phyloP scores from a whole-genome alignment of 2,888 invertebrate species.

The Neoascia interrupta region DNA sequence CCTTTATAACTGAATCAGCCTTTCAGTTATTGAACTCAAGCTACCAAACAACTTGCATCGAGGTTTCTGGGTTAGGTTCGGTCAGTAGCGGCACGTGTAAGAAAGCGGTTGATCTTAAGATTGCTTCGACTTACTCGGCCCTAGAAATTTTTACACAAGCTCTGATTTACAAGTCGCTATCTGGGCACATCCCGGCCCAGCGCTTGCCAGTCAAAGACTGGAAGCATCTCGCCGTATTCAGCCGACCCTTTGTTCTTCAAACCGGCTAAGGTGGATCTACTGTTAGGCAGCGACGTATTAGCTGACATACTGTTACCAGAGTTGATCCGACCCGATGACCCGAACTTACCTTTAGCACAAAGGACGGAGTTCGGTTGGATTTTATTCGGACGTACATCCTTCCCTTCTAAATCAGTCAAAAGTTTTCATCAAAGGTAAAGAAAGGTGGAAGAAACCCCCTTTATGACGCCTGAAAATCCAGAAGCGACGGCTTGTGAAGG shows the following conservation, averaged over 20 bases:
- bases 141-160: not conserved
- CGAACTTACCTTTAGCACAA: not conserved
- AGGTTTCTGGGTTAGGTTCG: conserved; percentile 17
- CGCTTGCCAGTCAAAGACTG: not conserved
- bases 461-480: not conserved
- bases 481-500: conserved; percentile 23
- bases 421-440: not conserved
- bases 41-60: not conserved
- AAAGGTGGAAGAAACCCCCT: conserved; percentile 23
- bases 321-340: not conserved
- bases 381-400: not conserved
- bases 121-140: too few species aligned
- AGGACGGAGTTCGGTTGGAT: conserved; percentile 2
- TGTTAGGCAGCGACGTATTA: conserved; percentile 16
- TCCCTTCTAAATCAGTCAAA: not conserved
- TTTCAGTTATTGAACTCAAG: not conserved
- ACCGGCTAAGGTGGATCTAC: not conserved
- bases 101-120: too few species aligned
- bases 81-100: conserved; percentile 20
- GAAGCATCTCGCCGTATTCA: not conserved
- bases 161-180: not conserved
- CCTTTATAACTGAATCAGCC: conserved; percentile 7
- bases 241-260: not conserved
- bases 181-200: not conserved
- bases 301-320: not conserved